These are phyloP conservation scores for Paguma larvata DNA, from an alignment of 2,797 vertebrate genomes.

Conservation along the genomic window DNA sequence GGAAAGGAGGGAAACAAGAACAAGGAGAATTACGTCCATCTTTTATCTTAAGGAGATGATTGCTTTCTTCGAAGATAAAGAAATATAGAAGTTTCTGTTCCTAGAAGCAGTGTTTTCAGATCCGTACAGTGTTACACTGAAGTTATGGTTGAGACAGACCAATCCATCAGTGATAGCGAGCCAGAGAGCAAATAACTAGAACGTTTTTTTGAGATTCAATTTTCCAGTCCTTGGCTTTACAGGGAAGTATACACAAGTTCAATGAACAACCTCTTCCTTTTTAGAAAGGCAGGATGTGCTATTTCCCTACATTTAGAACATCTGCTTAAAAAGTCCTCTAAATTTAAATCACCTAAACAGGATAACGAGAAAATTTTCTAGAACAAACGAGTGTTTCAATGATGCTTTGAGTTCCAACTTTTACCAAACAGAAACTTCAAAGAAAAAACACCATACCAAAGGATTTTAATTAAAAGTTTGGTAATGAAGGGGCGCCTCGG, in stretches of 20 bases:
- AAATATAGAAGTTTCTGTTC: not conserved
- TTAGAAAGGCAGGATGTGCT: not conserved
- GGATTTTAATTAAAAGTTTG: not conserved
- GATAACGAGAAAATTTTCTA: not conserved
- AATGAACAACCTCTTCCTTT: not conserved
- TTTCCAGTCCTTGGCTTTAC: not conserved
- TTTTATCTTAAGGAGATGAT: not conserved
- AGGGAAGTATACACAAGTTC: not conserved
- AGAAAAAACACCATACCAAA: not conserved
- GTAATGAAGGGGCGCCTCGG: not conserved
- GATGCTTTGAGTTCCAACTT: not conserved
- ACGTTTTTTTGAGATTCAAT: not conserved
- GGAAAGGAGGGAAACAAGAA: not conserved
- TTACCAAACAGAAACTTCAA: not conserved
- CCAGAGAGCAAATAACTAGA: not conserved
- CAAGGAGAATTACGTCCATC: not conserved
- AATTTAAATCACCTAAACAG: not conserved
- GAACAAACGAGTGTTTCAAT: not conserved
- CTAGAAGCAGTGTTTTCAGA: not conserved
- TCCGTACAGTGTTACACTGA: not conserved
- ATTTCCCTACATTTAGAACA: not conserved
- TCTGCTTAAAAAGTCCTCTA: not conserved
- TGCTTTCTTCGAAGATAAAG: not conserved
- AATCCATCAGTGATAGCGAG: not conserved
- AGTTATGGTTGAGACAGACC: not conserved